Evolutionary conservation across 2,888 invertebrate species (phyloP).

Genomic region (Conomelus anceps): DNA sequence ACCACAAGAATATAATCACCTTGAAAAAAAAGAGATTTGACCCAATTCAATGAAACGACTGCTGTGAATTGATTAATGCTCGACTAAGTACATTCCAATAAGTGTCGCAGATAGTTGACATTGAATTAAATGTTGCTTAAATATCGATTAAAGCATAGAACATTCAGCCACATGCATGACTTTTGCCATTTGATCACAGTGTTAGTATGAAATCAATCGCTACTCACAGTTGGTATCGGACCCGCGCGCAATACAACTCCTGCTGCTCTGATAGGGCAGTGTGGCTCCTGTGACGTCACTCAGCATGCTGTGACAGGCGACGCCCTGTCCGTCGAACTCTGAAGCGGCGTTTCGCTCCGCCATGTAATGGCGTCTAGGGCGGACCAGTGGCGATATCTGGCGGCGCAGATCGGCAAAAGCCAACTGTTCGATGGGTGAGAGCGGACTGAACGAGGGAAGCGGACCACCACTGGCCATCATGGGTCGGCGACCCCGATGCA

Average conservation of each 20-base stretch:
- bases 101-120: no score
- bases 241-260: conserved; percentile 16
- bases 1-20: no score
- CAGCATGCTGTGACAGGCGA: conserved; percentile 1
- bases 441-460: conserved; percentile 7
- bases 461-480: conserved; percentile 9
- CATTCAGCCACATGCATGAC: no score
- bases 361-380: conserved; percentile 27
- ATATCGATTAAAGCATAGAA: no score
- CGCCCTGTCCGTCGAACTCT: background rate
- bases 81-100: no score
- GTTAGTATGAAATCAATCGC: no score
- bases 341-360: background rate
- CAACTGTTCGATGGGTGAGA: conserved; percentile 31
- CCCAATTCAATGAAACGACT: no score
- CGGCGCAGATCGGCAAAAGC: conserved; percentile 31
- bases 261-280: conserved; percentile 18
- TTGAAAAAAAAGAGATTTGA: no score
- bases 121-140: no score
- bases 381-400: conserved; percentile 32
- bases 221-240: conserved; percentile 7
- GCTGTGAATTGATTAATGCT: no score
- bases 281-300: conserved; percentile 7
- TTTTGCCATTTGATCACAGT: no score
- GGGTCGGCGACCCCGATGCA: conserved; percentile 60